Base-by-base conservation (phyloP, 2,113 vertebrate species). In the Martes martes region DNA sequence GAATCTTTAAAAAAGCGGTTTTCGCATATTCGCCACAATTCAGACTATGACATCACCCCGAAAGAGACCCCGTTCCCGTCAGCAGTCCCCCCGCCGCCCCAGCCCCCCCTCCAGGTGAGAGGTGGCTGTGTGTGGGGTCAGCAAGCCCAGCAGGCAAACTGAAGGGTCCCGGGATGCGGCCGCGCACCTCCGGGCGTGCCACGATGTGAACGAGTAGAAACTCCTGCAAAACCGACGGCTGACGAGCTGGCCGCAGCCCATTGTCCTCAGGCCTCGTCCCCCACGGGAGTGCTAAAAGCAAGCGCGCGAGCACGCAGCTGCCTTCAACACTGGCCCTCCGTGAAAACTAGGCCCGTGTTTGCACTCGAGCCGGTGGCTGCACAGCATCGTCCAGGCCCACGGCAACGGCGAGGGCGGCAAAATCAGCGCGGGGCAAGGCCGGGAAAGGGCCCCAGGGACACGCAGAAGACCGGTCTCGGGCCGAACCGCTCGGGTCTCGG, bases 181-280 rank as follows among this genome's bases (percentile, higher is more conserved):
- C 11, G 0, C 3, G 11, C 11, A 1, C 28, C 1, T 2, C 11
- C 4, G 33, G 8, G 13, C 0, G 33, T 7, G 33, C 45, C 1
- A 5, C 26, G n/a, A 42, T 1, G n/a, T 4, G 2, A 42, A 1
- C 1, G 33, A 16, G 21, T 0, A 42, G 1, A 31, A 19, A 23
- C 4, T 7, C 1, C 2, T 0, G 5, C 0, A 2, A 4, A 31
- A 31, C 47, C 8, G 18, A n/a, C 3, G 6, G 18, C 80, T 8
- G 10, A 1, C 1, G 2, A 9, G 6, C 80, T 8, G 3, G 16
- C 11, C 71, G 13, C 6, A 23, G 87, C 47, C 1, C 4, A 1
- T 18, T 23, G 28, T 36, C 45, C 69, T 18, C 6, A 14, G 24
- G 39, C 18, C 47, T 23, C 76, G 15, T 42, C 52, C 67, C 4